Conservation (phyloP, 2,797 vertebrate genomes). For the Gadopsis marmoratus region DNA sequence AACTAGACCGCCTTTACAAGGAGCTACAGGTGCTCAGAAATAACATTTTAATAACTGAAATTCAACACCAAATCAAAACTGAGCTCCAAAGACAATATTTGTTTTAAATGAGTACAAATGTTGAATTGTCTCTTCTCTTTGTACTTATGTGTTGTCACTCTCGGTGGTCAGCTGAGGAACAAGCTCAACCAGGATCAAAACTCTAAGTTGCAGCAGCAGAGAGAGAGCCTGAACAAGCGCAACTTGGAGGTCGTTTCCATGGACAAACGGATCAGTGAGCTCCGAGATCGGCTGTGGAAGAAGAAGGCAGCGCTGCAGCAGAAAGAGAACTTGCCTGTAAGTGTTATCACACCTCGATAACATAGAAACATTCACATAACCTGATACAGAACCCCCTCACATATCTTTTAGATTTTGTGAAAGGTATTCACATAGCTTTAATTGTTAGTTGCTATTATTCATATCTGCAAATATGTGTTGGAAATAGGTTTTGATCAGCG, state of each 20-base stretch:
- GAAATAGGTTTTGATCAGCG: slow-evolving; percentile 51
- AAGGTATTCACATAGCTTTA: neutral
- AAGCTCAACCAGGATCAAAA: slow-evolving; percentile 98
- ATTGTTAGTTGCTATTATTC: neutral
- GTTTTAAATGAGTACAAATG: neutral
- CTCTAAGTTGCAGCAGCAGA: slow-evolving; percentile 95
- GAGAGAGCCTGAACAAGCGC: slow-evolving; percentile 95
- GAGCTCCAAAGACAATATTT: neutral
- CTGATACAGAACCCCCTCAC: neutral
- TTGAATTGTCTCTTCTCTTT: neutral
- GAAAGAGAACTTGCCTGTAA: slow-evolving; percentile 95
- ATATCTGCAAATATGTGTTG: slow-evolving; percentile 9
- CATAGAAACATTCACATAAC: slow-evolving; percentile 1
- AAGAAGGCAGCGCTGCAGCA: slow-evolving; percentile 98
- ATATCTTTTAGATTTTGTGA: neutral
- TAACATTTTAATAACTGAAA: neutral
- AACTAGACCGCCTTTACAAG: slow-evolving; percentile 96
- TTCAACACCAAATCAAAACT: neutral
- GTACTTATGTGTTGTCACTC: slow-evolving; percentile 8
- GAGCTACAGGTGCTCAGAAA: slow-evolving; percentile 94
- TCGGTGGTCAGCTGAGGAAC: slow-evolving; percentile 90
- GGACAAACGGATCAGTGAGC: slow-evolving; percentile 96
- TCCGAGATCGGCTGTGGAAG: slow-evolving; percentile 96
- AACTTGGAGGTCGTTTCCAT: slow-evolving; percentile 95
- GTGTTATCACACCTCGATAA: slow-evolving; percentile 58